These are phyloP conservation scores for Thunnus maccoyii DNA, from an alignment of 2,113 vertebrate species.

Conservation along the genomic window DNA sequence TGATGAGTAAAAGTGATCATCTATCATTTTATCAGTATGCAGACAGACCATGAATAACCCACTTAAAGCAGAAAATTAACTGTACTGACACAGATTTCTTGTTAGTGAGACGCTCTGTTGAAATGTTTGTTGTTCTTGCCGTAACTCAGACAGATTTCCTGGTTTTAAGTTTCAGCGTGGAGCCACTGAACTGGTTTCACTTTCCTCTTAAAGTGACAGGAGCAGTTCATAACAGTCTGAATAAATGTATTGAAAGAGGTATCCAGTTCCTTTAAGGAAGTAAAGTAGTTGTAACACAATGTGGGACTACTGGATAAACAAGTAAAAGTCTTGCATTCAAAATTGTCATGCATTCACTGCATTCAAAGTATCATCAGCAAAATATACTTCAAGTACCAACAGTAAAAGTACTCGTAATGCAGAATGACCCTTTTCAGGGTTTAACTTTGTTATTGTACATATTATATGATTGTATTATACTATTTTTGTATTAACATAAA, in stretches of 20 bases:
- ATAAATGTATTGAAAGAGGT: not conserved
- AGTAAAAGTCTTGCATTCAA: too few species aligned
- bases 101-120: constrained; percentile 10
- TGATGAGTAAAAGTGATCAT: not conserved
- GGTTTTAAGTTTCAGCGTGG: constrained; percentile 56
- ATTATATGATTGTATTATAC: too few species aligned
- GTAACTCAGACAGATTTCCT: constrained; percentile 41
- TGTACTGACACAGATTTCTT: not conserved
- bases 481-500: too few species aligned
- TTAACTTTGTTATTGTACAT: too few species aligned
- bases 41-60: not conserved
- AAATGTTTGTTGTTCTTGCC: constrained; percentile 39
- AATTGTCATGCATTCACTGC: too few species aligned
- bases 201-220: constrained; percentile 61
- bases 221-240: not conserved
- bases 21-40: too few species aligned
- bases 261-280: not conserved
- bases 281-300: not conserved
- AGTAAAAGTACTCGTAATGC: too few species aligned
- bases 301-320: too few species aligned
- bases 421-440: too few species aligned
- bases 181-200: not conserved
- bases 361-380: too few species aligned
- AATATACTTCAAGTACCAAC: too few species aligned
- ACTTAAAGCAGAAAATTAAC: not conserved